A percentile compares a stretch with the other conserved stretches of the same genome.
These are phyloP conservation scores for Gavia stellata DNA, from an alignment of 2,113 vertebrate species.

Conservation along the genomic window DNA sequence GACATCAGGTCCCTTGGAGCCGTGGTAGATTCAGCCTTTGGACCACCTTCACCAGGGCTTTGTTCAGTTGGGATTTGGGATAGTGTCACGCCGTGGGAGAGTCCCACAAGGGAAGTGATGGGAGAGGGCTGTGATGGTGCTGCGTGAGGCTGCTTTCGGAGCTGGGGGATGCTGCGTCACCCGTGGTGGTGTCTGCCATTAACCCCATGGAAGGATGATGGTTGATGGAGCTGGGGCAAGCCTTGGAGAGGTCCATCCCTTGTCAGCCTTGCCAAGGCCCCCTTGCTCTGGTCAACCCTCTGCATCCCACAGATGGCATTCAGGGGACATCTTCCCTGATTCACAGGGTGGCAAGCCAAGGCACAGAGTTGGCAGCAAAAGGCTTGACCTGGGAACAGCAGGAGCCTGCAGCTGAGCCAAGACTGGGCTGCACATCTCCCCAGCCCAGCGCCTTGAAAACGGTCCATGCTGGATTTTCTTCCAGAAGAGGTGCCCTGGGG, in stretches of 20 bases:
- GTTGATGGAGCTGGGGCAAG: neutral
- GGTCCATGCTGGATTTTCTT: neutral
- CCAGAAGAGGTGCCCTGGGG: neutral
- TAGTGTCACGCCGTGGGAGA: neutral
- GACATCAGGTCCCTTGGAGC: neutral
- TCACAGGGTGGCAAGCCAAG: accelerated
- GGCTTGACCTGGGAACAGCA: neutral
- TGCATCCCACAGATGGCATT: neutral
- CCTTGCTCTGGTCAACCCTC: neutral
- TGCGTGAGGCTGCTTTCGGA: neutral
- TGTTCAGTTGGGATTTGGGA: accelerated
- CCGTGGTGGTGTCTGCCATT: neutral
- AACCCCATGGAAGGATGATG: neutral
- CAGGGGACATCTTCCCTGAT: neutral
- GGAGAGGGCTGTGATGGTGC: neutral
- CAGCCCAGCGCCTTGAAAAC: neutral
- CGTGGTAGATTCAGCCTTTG: neutral
- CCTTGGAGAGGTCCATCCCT: neutral
- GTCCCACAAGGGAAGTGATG: neutral
- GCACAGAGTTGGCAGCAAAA: neutral
- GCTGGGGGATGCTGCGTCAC: neutral
- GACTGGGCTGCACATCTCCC: neutral
- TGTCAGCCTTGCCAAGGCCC: accelerated
- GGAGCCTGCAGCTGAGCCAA: neutral
- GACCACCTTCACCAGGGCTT: neutral